Conservation (phyloP, 2,113 vertebrate genomes). For the Oreocharis arfaki region DNA sequence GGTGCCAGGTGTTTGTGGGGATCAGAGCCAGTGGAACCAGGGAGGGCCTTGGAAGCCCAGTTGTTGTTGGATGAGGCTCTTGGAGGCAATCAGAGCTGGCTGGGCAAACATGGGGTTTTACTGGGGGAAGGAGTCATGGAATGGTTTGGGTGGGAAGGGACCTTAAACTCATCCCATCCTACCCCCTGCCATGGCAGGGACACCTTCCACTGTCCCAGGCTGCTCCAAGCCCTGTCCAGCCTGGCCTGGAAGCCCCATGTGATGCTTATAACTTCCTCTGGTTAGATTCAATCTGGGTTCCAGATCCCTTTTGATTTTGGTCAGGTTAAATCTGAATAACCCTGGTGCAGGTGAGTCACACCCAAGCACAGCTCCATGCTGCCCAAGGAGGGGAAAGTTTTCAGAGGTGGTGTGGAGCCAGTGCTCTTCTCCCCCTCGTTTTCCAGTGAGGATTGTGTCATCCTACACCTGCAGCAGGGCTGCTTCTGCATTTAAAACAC, state of each 20-base stretch:
- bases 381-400: rapidly evolving
- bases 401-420: not conserved
- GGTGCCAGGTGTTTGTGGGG: not conserved
- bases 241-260: not conserved
- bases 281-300: not conserved
- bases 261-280: not conserved
- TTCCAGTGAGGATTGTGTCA: not conserved
- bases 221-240: not conserved
- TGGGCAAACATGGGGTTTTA: not conserved
- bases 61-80: not conserved
- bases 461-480: not conserved
- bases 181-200: not conserved
- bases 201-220: not conserved
- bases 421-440: rapidly evolving
- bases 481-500: not conserved
- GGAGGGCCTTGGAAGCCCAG: not conserved
- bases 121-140: not conserved
- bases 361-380: no score
- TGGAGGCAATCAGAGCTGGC: not conserved
- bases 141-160: not conserved
- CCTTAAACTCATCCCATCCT: not conserved
- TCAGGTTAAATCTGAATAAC: not conserved
- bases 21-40: not conserved
- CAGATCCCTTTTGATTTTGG: not conserved
- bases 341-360: not conserved